phyloP scores from a whole-genome alignment of 1,140 invertebrate species.

The Lordiphosa clarofinis region DNA sequence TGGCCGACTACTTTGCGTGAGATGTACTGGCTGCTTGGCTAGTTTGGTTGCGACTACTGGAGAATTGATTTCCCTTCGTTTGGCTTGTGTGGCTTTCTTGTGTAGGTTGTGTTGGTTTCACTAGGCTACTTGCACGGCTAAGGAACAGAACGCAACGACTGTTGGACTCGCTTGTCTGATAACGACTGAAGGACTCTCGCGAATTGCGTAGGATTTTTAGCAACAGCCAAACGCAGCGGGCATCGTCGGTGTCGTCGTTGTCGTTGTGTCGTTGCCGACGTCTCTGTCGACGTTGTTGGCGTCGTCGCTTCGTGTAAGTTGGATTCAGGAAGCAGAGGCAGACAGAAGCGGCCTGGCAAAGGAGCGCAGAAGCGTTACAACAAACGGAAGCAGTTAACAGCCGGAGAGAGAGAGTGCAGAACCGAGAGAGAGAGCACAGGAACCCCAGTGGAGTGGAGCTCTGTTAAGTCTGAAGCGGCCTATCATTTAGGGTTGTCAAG shows the following conservation, averaged over 20 bases:
- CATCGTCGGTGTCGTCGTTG: constrained; percentile 6
- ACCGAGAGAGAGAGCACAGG: constrained; percentile 8
- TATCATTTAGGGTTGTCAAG: constrained; percentile 30
- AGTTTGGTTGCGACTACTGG: constrained; percentile 35
- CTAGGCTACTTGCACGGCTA: constrained; percentile 79
- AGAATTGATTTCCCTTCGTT: constrained; percentile 28
- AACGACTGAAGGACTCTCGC: constrained; percentile 79
- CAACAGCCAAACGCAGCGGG: constrained; percentile 57
- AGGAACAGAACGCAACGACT: constrained; percentile 79
- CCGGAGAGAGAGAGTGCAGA: constrained; percentile 7
- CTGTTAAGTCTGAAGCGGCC: constrained; percentile 31
- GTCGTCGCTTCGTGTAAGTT: constrained; percentile 4
- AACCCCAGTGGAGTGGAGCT: constrained; percentile 26
- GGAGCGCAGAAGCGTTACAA: constrained; percentile 72
- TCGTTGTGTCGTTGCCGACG: constrained; percentile 13
- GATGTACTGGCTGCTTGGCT: not conserved
- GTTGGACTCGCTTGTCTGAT: constrained; percentile 80
- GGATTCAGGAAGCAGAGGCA: constrained; percentile 15
- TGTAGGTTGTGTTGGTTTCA: constrained; percentile 54
- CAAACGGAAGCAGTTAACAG: constrained; percentile 65
- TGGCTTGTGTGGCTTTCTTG: constrained; percentile 18
- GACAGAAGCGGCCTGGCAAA: constrained; percentile 17
- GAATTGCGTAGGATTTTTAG: constrained; percentile 77
- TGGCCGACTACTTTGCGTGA: too few species aligned
- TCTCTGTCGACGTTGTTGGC: constrained; percentile 32